Conservation (phyloP, 2,888 invertebrate species). For the Caenorhabditis panamensis region DNA sequence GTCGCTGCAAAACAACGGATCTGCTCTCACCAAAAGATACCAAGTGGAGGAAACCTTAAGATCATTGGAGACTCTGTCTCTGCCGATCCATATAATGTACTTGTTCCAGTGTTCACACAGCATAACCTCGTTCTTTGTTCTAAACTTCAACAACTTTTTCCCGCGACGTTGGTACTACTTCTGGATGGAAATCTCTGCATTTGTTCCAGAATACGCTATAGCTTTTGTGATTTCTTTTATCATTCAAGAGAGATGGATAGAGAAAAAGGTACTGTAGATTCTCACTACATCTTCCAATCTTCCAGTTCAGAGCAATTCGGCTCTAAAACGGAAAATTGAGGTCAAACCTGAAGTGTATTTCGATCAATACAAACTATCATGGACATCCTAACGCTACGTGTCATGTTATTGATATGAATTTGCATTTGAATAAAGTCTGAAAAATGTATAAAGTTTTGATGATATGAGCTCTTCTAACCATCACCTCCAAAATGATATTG, state of each 20-base stretch:
- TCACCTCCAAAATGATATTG: too few relatives aligned
- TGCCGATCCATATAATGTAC: slow-evolving; percentile 46
- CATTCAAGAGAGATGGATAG: slow-evolving; percentile 15
- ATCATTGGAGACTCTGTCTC: slow-evolving; percentile 12
- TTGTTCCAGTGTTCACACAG: slow-evolving; percentile 29
- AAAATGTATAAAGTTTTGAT: not conserved
- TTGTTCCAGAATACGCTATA: slow-evolving; percentile 36
- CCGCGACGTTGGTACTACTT: slow-evolving; percentile 32
- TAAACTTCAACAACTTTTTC: slow-evolving; percentile 12
- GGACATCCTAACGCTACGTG: slow-evolving; percentile 1
- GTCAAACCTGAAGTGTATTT: slow-evolving; percentile 26
- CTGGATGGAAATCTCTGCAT: slow-evolving; percentile 22
- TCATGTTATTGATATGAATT: not conserved
- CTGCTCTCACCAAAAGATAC: slow-evolving; percentile 28
- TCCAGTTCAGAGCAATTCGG: not conserved
- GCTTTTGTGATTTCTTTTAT: slow-evolving; percentile 25
- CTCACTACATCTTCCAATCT: not conserved
- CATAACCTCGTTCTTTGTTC: slow-evolving; percentile 22
- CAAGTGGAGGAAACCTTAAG: slow-evolving; percentile 46
- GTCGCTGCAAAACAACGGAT: slow-evolving; percentile 21
- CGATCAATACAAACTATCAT: slow-evolving; percentile 23
- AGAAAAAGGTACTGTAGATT: slow-evolving; percentile 19
- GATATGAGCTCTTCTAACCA: too few relatives aligned
- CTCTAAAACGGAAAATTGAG: slow-evolving; percentile 16
- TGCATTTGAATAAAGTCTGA: slow-evolving; percentile 12